phyloP scores from a whole-genome alignment of 2,113 vertebrate species.

The Thymallus thymallus region DNA sequence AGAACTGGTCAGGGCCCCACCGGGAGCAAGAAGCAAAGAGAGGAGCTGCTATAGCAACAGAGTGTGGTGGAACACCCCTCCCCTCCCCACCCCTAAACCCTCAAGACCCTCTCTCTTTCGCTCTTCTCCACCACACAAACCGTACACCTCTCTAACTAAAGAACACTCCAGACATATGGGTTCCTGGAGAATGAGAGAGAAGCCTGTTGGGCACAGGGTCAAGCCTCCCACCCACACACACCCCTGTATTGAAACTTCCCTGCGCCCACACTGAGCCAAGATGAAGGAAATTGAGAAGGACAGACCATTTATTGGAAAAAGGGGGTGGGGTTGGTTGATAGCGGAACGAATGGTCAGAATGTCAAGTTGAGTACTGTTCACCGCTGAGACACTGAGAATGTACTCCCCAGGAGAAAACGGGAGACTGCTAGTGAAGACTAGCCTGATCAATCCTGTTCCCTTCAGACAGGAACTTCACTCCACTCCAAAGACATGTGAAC shows the following conservation, averaged over 20 bases:
- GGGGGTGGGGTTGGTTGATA: background rate
- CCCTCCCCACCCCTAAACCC: slow-evolving; percentile 7
- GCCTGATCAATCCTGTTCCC: slow-evolving; percentile 19
- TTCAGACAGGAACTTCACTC: background rate
- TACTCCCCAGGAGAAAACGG: slow-evolving; percentile 36
- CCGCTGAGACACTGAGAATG: slow-evolving; percentile 54
- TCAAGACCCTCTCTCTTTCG: slow-evolving; percentile 17
- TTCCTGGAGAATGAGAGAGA: slow-evolving; percentile 1
- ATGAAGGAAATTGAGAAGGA: slow-evolving; percentile 21
- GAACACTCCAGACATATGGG: slow-evolving; percentile 7
- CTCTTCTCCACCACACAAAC: slow-evolving; percentile 40
- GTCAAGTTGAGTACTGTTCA: slow-evolving; percentile 37
- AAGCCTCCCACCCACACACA: slow-evolving; percentile 33
- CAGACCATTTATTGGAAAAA: slow-evolving; percentile 8
- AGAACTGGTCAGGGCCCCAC: slow-evolving; percentile 85
- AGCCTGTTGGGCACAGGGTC: slow-evolving; percentile 44
- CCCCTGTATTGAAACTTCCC: slow-evolving; percentile 30
- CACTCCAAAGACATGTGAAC: too few species aligned
- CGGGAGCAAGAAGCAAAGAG: slow-evolving; percentile 80
- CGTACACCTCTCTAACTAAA: slow-evolving; percentile 43
- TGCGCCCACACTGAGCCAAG: slow-evolving; percentile 62
- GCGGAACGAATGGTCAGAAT: slow-evolving; percentile 28
- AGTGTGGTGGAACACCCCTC: slow-evolving; percentile 17
- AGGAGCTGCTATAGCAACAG: slow-evolving; percentile 74
- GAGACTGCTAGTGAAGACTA: slow-evolving; percentile 19